Base-by-base conservation (phyloP, 2,797 vertebrate genomes). In the Microchirus variegatus region DNA sequence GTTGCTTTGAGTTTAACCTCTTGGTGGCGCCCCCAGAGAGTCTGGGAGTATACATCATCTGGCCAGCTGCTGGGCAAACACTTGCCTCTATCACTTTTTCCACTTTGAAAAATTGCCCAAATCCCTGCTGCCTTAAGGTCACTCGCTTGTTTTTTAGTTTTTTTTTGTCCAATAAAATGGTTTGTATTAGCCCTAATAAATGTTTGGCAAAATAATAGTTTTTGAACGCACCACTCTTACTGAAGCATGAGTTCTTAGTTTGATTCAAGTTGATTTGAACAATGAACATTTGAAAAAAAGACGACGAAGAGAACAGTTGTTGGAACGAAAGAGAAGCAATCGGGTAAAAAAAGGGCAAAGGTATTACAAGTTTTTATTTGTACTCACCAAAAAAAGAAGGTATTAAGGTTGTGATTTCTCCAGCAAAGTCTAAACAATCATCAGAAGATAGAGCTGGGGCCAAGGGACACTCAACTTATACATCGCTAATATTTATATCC, bases 71-170 rank as follows among this genome's bases (percentile, higher is more conserved):
- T 69, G 76, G 74, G 79, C 75, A 77, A 80, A 75, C 60, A 55
- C 68, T 40, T 31, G 40, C 58, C 62, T 59, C 76, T 77, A 77
- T 86, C 73, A 79, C 50, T 81, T 77, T 87, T 86, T 85, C 73
- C 80, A 69, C 73, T 78, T 77, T 67, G 58, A 83, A 64, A 77
- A 73, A 76, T 58, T 2, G 41, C 64, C 43, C 48, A 22, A 77
- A 77, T 76, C 79, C 70, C 76, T 19, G 77, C 75, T 69, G 81
- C 71, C 74, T 80, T 70, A 66, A 67, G 73, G 59, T 17, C 52
- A 56, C 70, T 63, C 63, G 68, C 75, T 81, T 82, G 55, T 75
- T 84, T 86, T 41, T 14, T 41, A 4, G 5, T 12, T 41, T 41
- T 41, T 41, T 70, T 45, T 42, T 12, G 31, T 53, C 45, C 54